Percentiles rank a stretch among this genome's conserved stretches.
Conservation (phyloP, 2,797 vertebrate species). For the Propithecus deckenii region DNA sequence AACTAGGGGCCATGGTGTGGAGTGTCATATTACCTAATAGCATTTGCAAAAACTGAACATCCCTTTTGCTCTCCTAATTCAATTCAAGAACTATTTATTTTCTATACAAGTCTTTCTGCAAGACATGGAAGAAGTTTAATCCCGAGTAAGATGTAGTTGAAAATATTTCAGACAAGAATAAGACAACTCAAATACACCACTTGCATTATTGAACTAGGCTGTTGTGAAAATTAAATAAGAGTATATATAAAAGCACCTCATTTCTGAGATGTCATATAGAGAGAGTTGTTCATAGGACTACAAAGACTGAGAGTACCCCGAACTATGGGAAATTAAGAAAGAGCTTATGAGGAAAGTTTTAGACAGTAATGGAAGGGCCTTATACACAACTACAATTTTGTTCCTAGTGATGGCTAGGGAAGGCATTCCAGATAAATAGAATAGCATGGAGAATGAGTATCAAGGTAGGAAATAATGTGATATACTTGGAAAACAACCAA, state of each 20-base stretch:
- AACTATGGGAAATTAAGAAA: neutral
- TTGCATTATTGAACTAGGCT: neutral
- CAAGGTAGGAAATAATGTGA: neutral
- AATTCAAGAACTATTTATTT: slow-evolving; percentile 51
- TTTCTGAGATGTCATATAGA: neutral
- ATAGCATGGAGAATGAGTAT: neutral
- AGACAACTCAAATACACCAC: neutral
- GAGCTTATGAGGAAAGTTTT: neutral
- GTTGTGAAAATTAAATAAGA: neutral
- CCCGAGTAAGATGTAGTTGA: neutral
- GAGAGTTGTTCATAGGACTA: neutral
- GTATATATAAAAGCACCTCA: neutral
- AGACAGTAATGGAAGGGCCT: neutral
- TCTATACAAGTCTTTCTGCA: neutral
- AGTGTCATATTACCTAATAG: slow-evolving; percentile 71
- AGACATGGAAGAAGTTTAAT: neutral
- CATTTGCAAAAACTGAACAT: slow-evolving; percentile 70
- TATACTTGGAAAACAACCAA: neutral
- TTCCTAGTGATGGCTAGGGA: neutral
- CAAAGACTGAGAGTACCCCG: neutral
- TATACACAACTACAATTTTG: neutral
- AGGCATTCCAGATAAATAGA: neutral
- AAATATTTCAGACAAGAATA: slow-evolving; percentile 45
- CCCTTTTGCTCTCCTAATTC: slow-evolving; percentile 55
- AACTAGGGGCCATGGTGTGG: neutral